Evolutionary conservation across 2,113 vertebrate species (phyloP).

Genomic region (Ceyx melanurus): DNA sequence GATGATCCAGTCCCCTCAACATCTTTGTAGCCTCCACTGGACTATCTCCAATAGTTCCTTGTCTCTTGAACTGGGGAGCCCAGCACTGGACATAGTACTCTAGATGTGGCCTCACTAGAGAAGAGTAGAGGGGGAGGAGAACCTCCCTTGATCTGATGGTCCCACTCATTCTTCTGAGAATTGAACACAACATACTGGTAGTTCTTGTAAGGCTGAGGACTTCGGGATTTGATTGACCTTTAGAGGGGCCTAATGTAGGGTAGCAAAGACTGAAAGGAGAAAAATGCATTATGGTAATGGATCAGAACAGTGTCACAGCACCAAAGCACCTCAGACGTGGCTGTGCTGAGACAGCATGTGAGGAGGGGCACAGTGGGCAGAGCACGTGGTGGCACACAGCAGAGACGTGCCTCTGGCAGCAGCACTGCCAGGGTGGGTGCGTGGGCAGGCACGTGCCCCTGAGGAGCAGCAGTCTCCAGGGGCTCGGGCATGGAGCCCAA

Average conservation of each 20-base stretch:
- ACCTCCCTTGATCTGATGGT: not conserved
- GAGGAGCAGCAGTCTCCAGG: not conserved
- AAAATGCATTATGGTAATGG: rapidly evolving
- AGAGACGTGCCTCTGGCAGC: not conserved
- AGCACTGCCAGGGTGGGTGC: not conserved
- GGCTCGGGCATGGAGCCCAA: not conserved
- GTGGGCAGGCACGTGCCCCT: no score
- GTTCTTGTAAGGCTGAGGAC: not conserved
- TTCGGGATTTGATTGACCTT: not conserved
- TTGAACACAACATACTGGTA: rapidly evolving
- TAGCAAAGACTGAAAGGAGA: not conserved
- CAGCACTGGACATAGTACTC: not conserved
- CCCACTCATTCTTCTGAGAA: not conserved
- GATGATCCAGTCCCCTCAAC: not conserved
- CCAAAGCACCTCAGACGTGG: rapidly evolving
- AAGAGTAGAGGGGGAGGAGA: not conserved
- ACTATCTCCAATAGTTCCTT: not conserved
- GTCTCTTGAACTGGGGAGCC: not conserved
- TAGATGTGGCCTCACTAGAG: not conserved
- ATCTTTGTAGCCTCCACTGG: not conserved
- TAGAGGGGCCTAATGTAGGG: not conserved
- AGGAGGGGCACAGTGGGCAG: not conserved
- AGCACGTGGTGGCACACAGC: not conserved
- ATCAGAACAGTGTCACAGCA: not conserved
- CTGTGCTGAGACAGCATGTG: not conserved